Conservation (phyloP, 2,113 vertebrate species). For the Mionectes macconnelli region DNA sequence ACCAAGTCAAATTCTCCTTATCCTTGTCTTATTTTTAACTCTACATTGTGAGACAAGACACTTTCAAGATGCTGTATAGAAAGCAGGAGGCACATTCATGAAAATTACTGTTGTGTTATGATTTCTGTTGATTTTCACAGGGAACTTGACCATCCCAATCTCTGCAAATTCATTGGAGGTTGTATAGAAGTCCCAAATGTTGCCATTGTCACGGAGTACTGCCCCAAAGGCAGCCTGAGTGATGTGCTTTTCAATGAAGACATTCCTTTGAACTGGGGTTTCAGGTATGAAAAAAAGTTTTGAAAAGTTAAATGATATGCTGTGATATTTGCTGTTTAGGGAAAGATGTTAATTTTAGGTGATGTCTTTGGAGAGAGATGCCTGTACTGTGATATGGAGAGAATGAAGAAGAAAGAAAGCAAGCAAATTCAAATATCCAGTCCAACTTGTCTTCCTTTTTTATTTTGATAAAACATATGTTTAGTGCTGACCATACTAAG, state of each 20-base stretch:
- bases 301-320: background rate
- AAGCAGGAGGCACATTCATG: background rate
- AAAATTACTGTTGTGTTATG: background rate
- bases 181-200: constrained; percentile 82
- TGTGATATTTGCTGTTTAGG: background rate
- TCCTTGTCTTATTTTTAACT: background rate
- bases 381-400: background rate
- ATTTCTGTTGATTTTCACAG: constrained; percentile 69
- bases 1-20: background rate
- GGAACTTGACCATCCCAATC: constrained; percentile 87
- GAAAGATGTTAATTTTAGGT: background rate
- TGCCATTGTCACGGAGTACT: constrained; percentile 86
- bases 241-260: constrained; percentile 84
- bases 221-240: constrained; percentile 84
- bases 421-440: background rate
- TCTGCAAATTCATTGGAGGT: constrained; percentile 86
- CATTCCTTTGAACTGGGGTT: constrained; percentile 86
- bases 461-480: background rate
- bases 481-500: background rate
- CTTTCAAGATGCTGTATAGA: background rate
- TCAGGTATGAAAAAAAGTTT: constrained; percentile 71
- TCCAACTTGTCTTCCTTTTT: background rate
- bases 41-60: background rate
- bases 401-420: background rate
- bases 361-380: background rate